A percentile compares a stretch with the other conserved stretches of the same genome.
These are phyloP conservation scores for Bagarius yarrelli DNA, from an alignment of 2,113 vertebrate species.

Conservation along the genomic window DNA sequence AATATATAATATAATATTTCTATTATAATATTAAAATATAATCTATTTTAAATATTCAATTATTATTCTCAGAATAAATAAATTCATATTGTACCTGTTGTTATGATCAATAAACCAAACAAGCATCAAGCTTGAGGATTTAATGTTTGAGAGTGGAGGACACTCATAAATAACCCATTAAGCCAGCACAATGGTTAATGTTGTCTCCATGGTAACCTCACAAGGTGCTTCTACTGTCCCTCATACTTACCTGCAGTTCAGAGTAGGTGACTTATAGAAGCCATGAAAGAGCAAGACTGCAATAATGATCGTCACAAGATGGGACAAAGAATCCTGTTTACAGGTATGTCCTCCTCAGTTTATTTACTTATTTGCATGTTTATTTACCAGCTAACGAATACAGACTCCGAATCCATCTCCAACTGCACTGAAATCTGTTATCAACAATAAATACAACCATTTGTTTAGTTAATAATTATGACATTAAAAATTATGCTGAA, in stretches of 20 bases:
- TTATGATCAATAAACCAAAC: not conserved
- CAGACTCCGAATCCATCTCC: not conserved
- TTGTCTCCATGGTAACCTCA: constrained; percentile 56
- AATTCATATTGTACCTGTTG: not conserved
- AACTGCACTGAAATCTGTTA: not conserved
- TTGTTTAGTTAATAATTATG: not conserved
- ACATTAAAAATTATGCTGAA: too few relatives aligned
- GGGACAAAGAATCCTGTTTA: constrained; percentile 69
- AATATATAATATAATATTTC: too few relatives aligned
- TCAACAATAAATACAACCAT: not conserved
- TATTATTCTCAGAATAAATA: not conserved
- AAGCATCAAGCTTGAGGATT: not conserved
- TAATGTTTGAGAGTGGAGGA: not conserved
- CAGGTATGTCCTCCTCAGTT: constrained; percentile 57
- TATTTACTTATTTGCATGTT: not conserved
- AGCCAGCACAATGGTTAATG: constrained; percentile 35
- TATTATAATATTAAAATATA: too few relatives aligned
- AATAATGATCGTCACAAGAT: not conserved
- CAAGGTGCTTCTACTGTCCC: not conserved
- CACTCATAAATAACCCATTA: constrained; percentile 28
- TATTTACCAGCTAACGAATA: not conserved
- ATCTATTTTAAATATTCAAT: too few relatives aligned
- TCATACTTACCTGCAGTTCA: not conserved
- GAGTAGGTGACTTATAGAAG: not conserved
- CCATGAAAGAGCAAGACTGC: constrained; percentile 24